phyloP scores from a whole-genome alignment of 2,888 invertebrate species.

The Phyto melanocephala region DNA sequence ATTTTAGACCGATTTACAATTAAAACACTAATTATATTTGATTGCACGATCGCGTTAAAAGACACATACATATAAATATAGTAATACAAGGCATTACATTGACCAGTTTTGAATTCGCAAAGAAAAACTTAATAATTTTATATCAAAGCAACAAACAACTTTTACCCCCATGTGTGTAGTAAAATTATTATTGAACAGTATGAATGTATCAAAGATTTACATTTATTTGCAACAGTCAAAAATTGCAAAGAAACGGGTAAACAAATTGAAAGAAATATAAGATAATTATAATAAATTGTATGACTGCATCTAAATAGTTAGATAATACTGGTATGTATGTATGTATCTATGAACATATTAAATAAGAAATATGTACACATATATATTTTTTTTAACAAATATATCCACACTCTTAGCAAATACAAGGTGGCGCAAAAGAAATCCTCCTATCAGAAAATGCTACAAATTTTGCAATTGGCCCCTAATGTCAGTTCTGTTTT shows the following conservation, averaged over 20 bases:
- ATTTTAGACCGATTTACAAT: constrained; percentile 12
- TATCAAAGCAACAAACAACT: constrained; percentile 23
- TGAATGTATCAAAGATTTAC: constrained; percentile 32
- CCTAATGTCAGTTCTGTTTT: no score
- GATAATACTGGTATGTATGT: neutral
- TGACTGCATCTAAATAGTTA: constrained; percentile 5
- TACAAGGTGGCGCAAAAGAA: no score
- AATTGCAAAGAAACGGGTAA: neutral
- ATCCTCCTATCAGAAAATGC: no score
- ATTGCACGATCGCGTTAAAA: constrained; percentile 28
- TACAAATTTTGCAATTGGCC: no score
- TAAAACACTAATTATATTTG: constrained; percentile 34
- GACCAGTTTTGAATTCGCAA: no score
- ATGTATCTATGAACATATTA: neutral
- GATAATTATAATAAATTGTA: constrained; percentile 28
- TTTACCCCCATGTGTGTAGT: constrained; percentile 22
- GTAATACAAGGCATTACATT: no score
- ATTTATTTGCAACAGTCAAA: constrained; percentile 24
- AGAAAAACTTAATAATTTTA: constrained; percentile 10
- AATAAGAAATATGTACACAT: no score
- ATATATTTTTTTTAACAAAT: no score
- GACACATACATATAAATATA: no score
- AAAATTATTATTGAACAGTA: constrained; percentile 8
- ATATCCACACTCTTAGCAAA: no score
- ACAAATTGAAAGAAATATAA: constrained; percentile 1